phyloP scores from a whole-genome alignment of 2,113 vertebrate genomes.

The Pollachius pollachius region DNA sequence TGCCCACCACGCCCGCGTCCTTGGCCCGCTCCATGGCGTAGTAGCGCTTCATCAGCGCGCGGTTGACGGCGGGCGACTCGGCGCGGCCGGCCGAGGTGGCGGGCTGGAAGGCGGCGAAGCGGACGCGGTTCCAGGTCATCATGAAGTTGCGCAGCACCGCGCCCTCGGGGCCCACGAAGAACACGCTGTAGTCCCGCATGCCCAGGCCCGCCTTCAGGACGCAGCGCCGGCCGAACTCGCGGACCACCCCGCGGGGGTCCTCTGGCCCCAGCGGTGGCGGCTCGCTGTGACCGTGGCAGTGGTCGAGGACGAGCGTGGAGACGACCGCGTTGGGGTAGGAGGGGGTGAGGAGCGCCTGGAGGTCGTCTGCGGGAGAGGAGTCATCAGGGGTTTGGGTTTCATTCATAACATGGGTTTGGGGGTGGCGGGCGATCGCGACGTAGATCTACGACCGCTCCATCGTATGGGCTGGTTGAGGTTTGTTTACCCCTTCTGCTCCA shows the following conservation, averaged over 20 bases:
- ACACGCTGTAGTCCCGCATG: constrained; percentile 80
- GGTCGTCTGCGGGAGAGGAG: constrained; percentile 61
- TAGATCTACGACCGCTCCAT: no score
- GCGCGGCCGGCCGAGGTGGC: constrained; percentile 63
- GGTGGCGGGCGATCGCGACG: no score
- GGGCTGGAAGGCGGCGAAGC: constrained; percentile 87
- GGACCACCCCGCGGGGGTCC: constrained; percentile 36
- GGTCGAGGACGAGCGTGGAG: constrained; percentile 67
- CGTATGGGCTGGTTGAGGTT: no score
- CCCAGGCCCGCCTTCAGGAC: constrained; percentile 46
- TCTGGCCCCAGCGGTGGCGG: constrained; percentile 1
- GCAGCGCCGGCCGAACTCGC: constrained; percentile 79
- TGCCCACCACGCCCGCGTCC: constrained; percentile 87
- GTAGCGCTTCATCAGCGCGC: constrained; percentile 83
- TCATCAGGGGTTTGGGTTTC: not conserved
- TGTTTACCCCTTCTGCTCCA: no score
- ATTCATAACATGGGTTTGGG: no score
- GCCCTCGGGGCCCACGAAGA: constrained; percentile 85
- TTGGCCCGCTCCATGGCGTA: constrained; percentile 90
- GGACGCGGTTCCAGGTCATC: constrained; percentile 87
- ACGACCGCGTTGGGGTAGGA: constrained; percentile 78
- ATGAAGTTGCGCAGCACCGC: constrained; percentile 85
- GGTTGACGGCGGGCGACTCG: constrained; percentile 77
- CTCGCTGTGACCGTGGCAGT: constrained; percentile 37
- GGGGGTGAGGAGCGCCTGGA: constrained; percentile 57